Evolutionary conservation across 2,113 vertebrate species (phyloP), one percentile per base, ranked within the genome.

Genomic region (Guaruba guarouba): DNA sequence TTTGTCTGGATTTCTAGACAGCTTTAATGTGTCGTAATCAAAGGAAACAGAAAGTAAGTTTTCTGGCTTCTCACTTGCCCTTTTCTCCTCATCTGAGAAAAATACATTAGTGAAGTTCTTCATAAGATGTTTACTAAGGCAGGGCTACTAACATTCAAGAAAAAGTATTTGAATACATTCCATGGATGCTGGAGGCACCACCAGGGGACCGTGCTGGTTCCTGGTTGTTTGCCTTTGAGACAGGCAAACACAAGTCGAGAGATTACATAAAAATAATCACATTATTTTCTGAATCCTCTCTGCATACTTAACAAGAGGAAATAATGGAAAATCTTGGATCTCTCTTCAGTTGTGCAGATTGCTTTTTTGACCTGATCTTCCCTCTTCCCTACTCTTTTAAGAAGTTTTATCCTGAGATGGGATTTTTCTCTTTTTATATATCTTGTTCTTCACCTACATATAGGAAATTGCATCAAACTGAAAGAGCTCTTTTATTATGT

Each of bases 1-100:
- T 92, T 73, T 86, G 75, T 93, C 88, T 91, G 70, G 48, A 12
- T 61, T 96, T 82, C 75, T 93, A 94, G 82, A 93, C 75, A 94
- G 41, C 75, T 92, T 89, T 92, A 43, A 91, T 85, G 52, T 79
- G 49, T 41, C 41, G 22, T 20, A 89, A 82, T 64, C 59, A 96
- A 87, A 82, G 61, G 31, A 68, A 75, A 41, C 49, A 82, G 44
- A 89, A 95, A 91, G 33, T 67, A 81, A 82, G 37, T 88, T 74
- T 67, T 37, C 17, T 77, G 90, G 37, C 37, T 82, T 2, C 8
- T 80, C 20, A 28, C 52, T 80, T 82, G 39, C 43, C 46, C 23
- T 1, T 79, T 96, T 91, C 69, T 90, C 35, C 17, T 91, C 22
- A 31, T 85, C 52, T 76, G 48, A 82, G 66, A 76, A 90, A 93